phyloP scores from a whole-genome alignment of 2,888 invertebrate genomes.

The Volucella inanis region DNA sequence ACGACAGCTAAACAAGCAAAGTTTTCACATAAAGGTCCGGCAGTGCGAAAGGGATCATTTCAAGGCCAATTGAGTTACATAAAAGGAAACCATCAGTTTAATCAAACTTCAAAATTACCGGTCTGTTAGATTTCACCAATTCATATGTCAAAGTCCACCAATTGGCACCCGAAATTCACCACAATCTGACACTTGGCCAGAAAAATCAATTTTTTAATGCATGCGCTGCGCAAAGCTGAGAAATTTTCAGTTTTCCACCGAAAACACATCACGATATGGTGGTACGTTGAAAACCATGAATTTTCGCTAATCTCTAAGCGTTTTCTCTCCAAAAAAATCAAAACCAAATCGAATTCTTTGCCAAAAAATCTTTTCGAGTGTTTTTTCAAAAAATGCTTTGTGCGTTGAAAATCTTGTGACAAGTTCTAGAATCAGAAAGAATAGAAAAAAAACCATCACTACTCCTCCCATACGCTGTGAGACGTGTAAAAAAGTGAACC shows the following conservation, averaged over 20 bases:
- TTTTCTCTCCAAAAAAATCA: slow-evolving; percentile 49
- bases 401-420: slow-evolving; percentile 51
- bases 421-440: slow-evolving; percentile 47
- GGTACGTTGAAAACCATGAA: slow-evolving; percentile 58
- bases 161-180: slow-evolving; percentile 42
- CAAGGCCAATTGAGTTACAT: no score
- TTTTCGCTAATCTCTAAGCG: slow-evolving; percentile 38
- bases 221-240: slow-evolving; percentile 77
- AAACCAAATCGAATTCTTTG: slow-evolving; percentile 23
- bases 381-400: slow-evolving; percentile 58
- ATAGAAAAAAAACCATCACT: slow-evolving; percentile 2
- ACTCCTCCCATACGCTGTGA: slow-evolving; percentile 44
- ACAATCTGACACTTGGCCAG: slow-evolving; percentile 67
- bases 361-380: slow-evolving; percentile 13
- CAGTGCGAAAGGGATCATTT: no score
- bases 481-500: slow-evolving; percentile 52
- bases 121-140: slow-evolving; percentile 14
- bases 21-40: no score
- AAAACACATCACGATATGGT: slow-evolving; percentile 70
- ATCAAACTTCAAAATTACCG: slow-evolving; percentile 18
- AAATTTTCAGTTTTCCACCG: slow-evolving; percentile 72
- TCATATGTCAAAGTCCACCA: slow-evolving; percentile 30
- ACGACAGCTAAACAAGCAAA: no score
- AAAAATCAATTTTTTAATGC: slow-evolving; percentile 80
- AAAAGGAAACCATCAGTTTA: neutral